Conservation (phyloP, 64 coral and sea anemone species). For the Cladopsammia gracilis region DNA sequence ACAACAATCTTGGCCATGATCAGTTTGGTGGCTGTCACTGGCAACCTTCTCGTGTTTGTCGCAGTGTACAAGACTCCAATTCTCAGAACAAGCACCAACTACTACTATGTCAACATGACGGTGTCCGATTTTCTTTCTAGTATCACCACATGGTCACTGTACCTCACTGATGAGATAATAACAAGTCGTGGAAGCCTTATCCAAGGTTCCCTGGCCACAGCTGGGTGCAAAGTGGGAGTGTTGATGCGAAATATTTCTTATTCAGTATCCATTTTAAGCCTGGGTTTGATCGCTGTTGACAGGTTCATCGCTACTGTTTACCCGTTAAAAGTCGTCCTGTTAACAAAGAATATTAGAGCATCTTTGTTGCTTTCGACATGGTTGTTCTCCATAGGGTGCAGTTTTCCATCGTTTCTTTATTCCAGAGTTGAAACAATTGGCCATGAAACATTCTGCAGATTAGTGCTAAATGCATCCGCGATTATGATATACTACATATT, state of each 20-base stretch:
- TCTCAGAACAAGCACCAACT: constrained; percentile 24
- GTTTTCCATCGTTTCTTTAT: neutral
- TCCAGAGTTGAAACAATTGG: neutral
- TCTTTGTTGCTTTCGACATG: neutral
- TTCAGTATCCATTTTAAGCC: neutral
- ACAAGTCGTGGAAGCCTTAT: neutral
- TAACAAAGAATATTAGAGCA: neutral
- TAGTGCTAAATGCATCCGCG: neutral
- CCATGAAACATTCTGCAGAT: neutral
- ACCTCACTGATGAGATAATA: neutral
- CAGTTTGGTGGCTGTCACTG: neutral
- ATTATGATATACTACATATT: neutral
- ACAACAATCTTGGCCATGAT: neutral
- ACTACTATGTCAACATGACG: constrained; percentile 36
- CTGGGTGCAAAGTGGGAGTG: neutral
- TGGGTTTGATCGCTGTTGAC: constrained; percentile 16
- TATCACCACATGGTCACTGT: neutral
- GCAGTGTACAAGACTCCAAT: neutral
- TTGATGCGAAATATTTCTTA: neutral
- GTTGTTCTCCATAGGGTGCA: neutral
- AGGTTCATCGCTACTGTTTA: constrained; percentile 8
- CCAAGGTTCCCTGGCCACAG: neutral
- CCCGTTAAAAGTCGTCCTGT: neutral
- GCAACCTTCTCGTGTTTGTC: neutral
- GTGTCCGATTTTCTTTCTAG: constrained; percentile 7